Percentiles rank a stretch among this genome's conserved stretches.
These are phyloP conservation scores for Ophiodon elongatus DNA, from an alignment of 2,113 vertebrate species.

Conservation along the genomic window DNA sequence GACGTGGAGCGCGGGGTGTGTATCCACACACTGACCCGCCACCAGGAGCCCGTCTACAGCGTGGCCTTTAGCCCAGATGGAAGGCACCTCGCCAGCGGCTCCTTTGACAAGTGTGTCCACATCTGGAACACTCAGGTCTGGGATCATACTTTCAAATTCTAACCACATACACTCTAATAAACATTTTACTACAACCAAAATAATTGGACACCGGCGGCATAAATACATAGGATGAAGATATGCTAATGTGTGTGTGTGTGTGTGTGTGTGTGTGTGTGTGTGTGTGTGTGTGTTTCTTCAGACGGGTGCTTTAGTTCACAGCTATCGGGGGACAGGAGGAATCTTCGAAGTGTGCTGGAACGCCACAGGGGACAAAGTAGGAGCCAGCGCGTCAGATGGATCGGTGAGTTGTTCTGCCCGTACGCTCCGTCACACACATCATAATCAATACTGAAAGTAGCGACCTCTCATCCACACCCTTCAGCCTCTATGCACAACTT, in stretches of 20 bases:
- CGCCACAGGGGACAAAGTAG: conserved; percentile 99
- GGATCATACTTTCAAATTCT: neutral
- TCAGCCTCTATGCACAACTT: neutral
- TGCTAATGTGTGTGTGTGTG: neutral
- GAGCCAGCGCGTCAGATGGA: conserved; percentile 99
- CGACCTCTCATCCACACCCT: neutral
- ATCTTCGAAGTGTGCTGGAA: conserved; percentile 99
- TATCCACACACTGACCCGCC: conserved; percentile 98
- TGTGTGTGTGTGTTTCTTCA: conserved; percentile 63
- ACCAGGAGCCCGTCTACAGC: conserved; percentile 99
- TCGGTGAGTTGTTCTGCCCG: conserved; percentile 90
- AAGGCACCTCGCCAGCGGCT: conserved; percentile 97
- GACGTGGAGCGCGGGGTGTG: conserved; percentile 98
- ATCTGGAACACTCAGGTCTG: conserved; percentile 99
- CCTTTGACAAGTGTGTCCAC: conserved; percentile 99
- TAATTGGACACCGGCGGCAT: neutral
- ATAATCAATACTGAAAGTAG: neutral
- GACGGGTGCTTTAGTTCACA: conserved; percentile 99
- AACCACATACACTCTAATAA: neutral
- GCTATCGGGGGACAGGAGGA: conserved; percentile 98
- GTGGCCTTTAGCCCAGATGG: conserved; percentile 99
- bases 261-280: conserved; percentile 24
- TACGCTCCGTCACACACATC: neutral
- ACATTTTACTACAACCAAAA: neutral
- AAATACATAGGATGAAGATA: neutral